Conservation (phyloP, 2,797 vertebrate genomes). For the Chrysocyon brachyurus region DNA sequence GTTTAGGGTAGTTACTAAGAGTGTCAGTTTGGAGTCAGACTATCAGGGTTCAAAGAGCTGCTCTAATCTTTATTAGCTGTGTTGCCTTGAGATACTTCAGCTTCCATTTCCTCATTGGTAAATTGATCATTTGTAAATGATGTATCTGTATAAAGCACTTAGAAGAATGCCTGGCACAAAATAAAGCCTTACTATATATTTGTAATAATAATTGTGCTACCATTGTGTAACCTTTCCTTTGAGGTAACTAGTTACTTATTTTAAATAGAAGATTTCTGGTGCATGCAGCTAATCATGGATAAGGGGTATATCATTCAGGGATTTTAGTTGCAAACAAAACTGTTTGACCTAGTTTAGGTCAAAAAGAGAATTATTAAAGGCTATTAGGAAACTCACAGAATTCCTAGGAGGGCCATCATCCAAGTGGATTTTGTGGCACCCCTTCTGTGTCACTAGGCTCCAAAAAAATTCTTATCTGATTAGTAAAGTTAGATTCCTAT, state of each 20-base stretch:
- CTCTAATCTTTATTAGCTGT: not conserved
- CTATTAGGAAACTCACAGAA: constrained; percentile 52
- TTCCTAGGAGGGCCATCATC: not conserved
- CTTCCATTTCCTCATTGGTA: not conserved
- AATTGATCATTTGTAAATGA: constrained; percentile 5
- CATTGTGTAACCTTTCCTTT: not conserved
- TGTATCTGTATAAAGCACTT: not conserved
- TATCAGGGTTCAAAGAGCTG: not conserved
- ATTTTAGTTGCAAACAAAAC: constrained; percentile 47
- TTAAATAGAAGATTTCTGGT: constrained; percentile 13
- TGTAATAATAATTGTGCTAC: not conserved
- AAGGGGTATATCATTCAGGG: not conserved
- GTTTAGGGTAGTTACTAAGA: not conserved
- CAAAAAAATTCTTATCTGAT: not conserved
- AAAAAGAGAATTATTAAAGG: constrained; percentile 42
- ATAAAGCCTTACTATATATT: not conserved
- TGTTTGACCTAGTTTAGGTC: constrained; percentile 6
- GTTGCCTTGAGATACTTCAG: not conserved
- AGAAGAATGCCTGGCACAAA: not conserved
- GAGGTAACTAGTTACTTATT: not conserved
- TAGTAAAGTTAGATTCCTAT: not conserved
- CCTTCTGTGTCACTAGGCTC: not conserved
- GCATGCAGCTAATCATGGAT: not conserved
- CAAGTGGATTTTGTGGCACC: not conserved
- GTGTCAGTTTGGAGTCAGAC: not conserved